These are phyloP conservation scores for Drosophila pseudoobscura DNA, from an alignment of 1,140 invertebrate genomes.

Conservation along the genomic window DNA sequence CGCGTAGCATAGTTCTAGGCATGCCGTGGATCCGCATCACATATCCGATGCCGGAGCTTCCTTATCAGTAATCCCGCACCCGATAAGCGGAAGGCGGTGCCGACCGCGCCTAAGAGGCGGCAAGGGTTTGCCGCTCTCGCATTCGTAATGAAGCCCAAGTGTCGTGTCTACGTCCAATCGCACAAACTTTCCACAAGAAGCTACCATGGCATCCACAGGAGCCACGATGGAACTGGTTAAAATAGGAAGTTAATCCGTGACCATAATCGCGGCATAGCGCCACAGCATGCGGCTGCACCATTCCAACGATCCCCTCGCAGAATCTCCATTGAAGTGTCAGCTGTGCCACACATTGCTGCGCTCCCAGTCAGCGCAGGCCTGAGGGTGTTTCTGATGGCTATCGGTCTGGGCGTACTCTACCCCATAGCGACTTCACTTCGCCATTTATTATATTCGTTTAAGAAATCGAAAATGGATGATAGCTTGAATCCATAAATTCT, in stretches of 20 bases:
- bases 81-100: slow-evolving; percentile 36
- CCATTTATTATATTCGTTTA: slow-evolving; percentile 3
- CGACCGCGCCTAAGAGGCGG: slow-evolving; percentile 50
- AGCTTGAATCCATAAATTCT: too few relatives aligned
- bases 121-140: slow-evolving; percentile 5
- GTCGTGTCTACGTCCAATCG: slow-evolving; percentile 1
- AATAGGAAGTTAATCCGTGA: slow-evolving; percentile 77
- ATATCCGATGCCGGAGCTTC: background rate
- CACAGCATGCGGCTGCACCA: slow-evolving; percentile 73
- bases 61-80: slow-evolving; percentile 33
- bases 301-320: background rate
- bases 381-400: slow-evolving; percentile 50
- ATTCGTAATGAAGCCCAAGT: slow-evolving; percentile 9
- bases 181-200: background rate
- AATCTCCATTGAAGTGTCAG: slow-evolving; percentile 77
- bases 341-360: slow-evolving; percentile 54
- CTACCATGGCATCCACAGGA: slow-evolving; percentile 33
- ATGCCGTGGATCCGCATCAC: background rate
- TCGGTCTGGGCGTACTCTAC: slow-evolving; percentile 18
- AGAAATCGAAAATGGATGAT: background rate
- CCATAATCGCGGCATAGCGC: slow-evolving; percentile 77
- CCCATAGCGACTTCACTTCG: background rate
- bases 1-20: slow-evolving; percentile 58
- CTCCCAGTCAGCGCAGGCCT: slow-evolving; percentile 27
- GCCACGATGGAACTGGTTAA: slow-evolving; percentile 42